Conservation (phyloP, 2,888 invertebrate species). For the Agrotis puta region DNA sequence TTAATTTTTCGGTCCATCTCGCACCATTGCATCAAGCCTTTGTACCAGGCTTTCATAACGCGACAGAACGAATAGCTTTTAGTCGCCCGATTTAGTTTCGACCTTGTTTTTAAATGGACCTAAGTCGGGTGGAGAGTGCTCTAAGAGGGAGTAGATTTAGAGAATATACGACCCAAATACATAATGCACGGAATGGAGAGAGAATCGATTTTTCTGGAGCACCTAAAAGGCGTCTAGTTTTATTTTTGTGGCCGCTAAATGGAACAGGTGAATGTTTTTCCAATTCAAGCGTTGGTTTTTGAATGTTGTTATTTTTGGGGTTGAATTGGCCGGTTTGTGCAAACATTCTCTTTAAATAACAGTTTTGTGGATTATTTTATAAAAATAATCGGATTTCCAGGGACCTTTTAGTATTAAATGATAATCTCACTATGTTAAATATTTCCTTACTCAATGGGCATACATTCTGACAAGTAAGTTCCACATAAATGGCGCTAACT, state of each 20-base stretch:
- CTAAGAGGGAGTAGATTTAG: conserved; percentile 44
- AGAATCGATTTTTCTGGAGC: conserved; percentile 51
- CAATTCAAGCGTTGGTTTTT: conserved; percentile 1
- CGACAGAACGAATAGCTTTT: conserved; percentile 54
- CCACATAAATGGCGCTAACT: neutral
- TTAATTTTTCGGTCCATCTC: conserved; percentile 45
- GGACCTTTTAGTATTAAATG: no score
- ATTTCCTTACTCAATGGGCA: neutral
- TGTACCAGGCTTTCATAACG: conserved; percentile 35
- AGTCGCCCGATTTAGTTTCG: conserved; percentile 45
- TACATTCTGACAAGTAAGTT: neutral
- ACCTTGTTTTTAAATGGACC: conserved; percentile 65
- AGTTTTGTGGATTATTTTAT: neutral
- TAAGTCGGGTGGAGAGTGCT: conserved; percentile 49
- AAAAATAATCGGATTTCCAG: neutral
- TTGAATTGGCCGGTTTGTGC: conserved; percentile 1
- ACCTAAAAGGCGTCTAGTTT: conserved; percentile 29
- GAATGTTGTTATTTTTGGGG: conserved; percentile 17
- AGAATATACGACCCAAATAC: conserved; percentile 61
- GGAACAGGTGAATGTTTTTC: conserved; percentile 23
- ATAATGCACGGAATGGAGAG: conserved; percentile 56
- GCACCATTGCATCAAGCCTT: conserved; percentile 37
- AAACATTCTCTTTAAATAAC: neutral
- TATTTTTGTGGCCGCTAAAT: conserved; percentile 41
- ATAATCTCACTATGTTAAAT: neutral